These are phyloP conservation scores for Perizoma flavofasciatum DNA, from an alignment of 2,888 invertebrate species.

Conservation along the genomic window DNA sequence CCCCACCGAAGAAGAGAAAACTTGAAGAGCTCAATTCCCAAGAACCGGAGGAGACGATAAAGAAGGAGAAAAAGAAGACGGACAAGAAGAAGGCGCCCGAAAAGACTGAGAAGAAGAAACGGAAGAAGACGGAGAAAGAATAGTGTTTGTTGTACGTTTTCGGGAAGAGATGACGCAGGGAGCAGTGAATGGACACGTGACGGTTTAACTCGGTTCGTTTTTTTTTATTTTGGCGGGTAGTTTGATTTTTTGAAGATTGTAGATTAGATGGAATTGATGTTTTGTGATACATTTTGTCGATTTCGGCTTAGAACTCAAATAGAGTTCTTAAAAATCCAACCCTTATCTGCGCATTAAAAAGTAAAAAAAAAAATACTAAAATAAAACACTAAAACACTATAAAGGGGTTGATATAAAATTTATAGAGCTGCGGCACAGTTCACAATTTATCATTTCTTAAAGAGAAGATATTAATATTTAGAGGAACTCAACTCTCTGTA, in stretches of 20 bases:
- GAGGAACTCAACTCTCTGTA: no score
- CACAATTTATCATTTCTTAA: no score
- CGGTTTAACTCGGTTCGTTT: conserved; percentile 25
- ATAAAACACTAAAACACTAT: no score
- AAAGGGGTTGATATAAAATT: no score
- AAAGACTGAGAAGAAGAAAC: conserved; percentile 47
- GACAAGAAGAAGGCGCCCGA: conserved; percentile 52
- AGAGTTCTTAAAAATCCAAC: no score
- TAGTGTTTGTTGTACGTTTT: conserved; percentile 77
- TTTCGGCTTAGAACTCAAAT: not conserved
- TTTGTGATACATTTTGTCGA: conserved; percentile 1
- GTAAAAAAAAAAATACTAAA: no score
- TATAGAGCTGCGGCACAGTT: no score
- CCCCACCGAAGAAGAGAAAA: conserved; percentile 67
- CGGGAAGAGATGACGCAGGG: conserved; percentile 51
- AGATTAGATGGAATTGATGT: conserved; percentile 23
- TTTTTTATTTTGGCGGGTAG: conserved; percentile 38
- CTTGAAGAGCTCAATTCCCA: conserved; percentile 56
- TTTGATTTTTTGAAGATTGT: conserved; percentile 38
- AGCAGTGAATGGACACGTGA: conserved; percentile 34
- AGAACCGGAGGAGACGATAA: conserved; percentile 53
- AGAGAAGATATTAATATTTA: no score
- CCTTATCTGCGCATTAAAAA: no score
- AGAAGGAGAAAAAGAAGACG: conserved; percentile 43
- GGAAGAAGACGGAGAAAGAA: conserved; percentile 74